These are phyloP conservation scores for Neodiprion fabricii DNA, from an alignment of 1,140 invertebrate species.

Conservation along the genomic window DNA sequence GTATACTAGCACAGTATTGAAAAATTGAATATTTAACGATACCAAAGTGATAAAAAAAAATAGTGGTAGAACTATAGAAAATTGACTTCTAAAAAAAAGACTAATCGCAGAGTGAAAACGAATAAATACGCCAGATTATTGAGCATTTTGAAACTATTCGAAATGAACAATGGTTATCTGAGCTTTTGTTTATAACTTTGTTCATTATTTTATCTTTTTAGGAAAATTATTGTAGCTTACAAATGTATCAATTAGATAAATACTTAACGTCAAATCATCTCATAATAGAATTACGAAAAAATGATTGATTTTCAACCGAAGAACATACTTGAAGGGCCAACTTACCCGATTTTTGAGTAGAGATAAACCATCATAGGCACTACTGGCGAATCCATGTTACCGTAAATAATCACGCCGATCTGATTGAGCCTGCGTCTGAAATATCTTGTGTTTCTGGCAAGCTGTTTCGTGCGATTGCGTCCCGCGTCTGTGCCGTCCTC, in stretches of 20 bases:
- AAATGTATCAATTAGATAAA: no score
- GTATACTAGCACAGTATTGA: conserved; percentile 14
- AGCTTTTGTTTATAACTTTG: no score
- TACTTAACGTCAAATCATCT: background rate
- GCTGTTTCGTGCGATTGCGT: conserved; percentile 73
- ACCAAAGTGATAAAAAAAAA: no score
- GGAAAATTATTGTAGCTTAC: conserved; percentile 12
- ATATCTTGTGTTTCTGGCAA: conserved; percentile 87
- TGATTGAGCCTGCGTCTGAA: conserved; percentile 86
- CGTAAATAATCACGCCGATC: conserved; percentile 94
- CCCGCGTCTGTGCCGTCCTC: conserved; percentile 81
- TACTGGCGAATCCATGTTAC: conserved; percentile 96
- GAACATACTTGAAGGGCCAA: conserved; percentile 25
- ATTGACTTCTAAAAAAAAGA: no score
- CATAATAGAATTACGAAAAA: conserved; percentile 15
- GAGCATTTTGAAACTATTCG: no score
- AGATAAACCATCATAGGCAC: conserved; percentile 95
- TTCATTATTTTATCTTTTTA: background rate
- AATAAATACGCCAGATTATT: no score
- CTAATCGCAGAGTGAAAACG: no score
- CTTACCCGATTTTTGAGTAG: conserved; percentile 91
- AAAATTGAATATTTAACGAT: background rate
- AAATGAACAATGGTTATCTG: no score
- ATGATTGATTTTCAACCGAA: background rate
- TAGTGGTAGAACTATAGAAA: no score